phyloP scores from a whole-genome alignment of 2,888 invertebrate species.

The Cryptocephalus moraei region DNA sequence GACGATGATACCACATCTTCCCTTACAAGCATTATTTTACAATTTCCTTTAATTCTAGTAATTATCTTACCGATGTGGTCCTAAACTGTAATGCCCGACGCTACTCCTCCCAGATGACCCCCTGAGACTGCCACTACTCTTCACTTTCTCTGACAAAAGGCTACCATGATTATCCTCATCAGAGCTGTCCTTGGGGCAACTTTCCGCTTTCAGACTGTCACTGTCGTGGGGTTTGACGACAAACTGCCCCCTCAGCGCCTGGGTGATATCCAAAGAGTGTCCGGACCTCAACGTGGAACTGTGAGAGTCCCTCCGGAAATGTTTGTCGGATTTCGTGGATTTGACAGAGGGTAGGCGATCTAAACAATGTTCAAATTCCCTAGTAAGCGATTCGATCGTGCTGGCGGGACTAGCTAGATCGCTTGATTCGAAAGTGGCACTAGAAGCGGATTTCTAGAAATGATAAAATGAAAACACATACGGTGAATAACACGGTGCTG shows the following conservation, averaged over 20 bases:
- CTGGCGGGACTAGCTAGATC: slow-evolving; percentile 66
- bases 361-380: slow-evolving; percentile 76
- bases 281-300: slow-evolving; percentile 24
- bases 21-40: no score
- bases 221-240: slow-evolving; percentile 56
- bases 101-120: slow-evolving; percentile 42
- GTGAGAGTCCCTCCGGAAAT: slow-evolving; percentile 11
- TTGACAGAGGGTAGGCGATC: slow-evolving; percentile 34
- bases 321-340: slow-evolving; percentile 12
- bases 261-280: slow-evolving; percentile 34
- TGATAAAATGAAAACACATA: not conserved
- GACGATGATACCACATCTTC: no score
- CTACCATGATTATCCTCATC: slow-evolving; percentile 1
- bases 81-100: slow-evolving; percentile 36
- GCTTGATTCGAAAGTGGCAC: slow-evolving; percentile 21
- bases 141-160: slow-evolving; percentile 6
- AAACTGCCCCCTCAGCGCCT: slow-evolving; percentile 44
- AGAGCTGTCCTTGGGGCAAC: slow-evolving; percentile 23
- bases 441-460: slow-evolving; percentile 28
- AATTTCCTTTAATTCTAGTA: no score
- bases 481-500: not conserved
- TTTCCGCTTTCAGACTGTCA: slow-evolving; percentile 54
- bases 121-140: slow-evolving; percentile 29
- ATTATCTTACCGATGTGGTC: slow-evolving; percentile 30
- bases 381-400: slow-evolving; percentile 66